Evolutionary conservation across 2,888 invertebrate species (phyloP).

Genomic region (Mantis religiosa): DNA sequence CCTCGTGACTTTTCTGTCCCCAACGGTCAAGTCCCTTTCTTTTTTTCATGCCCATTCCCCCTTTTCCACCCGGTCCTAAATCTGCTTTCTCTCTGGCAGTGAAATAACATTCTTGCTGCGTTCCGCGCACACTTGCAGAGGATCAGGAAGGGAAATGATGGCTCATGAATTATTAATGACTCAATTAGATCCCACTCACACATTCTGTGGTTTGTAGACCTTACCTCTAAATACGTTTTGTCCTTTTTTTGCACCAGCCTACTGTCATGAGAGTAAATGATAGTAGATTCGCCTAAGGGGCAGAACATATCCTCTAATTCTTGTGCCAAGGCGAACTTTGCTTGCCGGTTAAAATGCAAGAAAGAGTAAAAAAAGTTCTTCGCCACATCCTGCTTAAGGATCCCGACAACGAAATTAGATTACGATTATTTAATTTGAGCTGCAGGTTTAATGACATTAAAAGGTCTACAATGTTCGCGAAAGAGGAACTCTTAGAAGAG

Average conservation of each 20-base stretch:
- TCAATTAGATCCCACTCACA: background rate
- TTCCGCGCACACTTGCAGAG: background rate
- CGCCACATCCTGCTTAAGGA: background rate
- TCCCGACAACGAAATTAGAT: background rate
- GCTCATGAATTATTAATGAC: background rate
- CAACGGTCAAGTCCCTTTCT: background rate
- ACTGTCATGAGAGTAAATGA: background rate
- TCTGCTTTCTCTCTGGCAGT: background rate
- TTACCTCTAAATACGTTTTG: background rate
- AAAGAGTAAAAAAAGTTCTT: background rate
- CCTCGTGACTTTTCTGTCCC: background rate
- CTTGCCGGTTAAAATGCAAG: background rate
- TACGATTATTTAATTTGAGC: background rate
- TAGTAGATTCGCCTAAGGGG: background rate
- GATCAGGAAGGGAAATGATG: background rate
- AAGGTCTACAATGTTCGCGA: background rate
- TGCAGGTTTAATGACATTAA: background rate
- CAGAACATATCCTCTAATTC: background rate
- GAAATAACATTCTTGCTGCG: background rate
- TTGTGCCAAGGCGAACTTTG: background rate
- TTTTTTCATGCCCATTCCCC: background rate
- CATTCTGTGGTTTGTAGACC: background rate
- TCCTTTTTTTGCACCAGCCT: background rate
- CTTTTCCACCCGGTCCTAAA: background rate
- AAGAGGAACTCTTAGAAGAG: background rate